Base-by-base conservation (phyloP, 2,113 vertebrate genomes). In the Catharus bicknelli region DNA sequence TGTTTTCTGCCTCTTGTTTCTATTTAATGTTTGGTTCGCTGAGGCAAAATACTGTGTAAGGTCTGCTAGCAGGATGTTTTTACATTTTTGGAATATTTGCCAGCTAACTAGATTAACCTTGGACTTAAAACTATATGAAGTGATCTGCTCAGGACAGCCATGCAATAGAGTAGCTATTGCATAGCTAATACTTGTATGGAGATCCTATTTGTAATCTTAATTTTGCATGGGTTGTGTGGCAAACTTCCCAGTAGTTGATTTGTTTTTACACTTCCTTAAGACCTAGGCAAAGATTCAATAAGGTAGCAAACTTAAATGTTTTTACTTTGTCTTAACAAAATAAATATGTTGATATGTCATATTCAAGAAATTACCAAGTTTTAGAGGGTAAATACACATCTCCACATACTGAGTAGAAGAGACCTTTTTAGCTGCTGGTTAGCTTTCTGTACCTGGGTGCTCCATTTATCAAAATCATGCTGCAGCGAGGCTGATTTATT, bases 391-490 rank as follows among this genome's bases (percentile, higher is more conserved):
- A 53, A 59, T 34, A 21, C 26, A 5, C 21, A 9, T 66, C 5
- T 32, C 29, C 34, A 2, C 13, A 22, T 54, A 16, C 26, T 47
- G 9, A 75, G 11, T 11, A 76, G 48, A 68, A 38, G 17, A 55
- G 6, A 53, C 17, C 8, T 55, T 45, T 54, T 42, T 54, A 51
- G 34, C 32, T 63, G 13, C 9, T 4, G 5, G 12, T 29, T 61
- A 74, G 25, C 8, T 79, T 78, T 81, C 59, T 64, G 18, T n/a
- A 26, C 11, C 20, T 25, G 14, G 32, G 3, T 40, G 57, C 48
- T 51, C 15, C 42, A 0, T 83, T 70, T 73, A 3, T 63, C 18
- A 76, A 61, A 27, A 5, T 47, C 11, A 9, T 1, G 0, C 14
- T 82, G 5, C 36, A 27, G 5, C 16, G 47, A 48, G 40, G 27